Evolutionary conservation across 2,797 vertebrate species (phyloP), one percentile per base, ranked within the genome.

Genomic region (Scleropages formosus): DNA sequence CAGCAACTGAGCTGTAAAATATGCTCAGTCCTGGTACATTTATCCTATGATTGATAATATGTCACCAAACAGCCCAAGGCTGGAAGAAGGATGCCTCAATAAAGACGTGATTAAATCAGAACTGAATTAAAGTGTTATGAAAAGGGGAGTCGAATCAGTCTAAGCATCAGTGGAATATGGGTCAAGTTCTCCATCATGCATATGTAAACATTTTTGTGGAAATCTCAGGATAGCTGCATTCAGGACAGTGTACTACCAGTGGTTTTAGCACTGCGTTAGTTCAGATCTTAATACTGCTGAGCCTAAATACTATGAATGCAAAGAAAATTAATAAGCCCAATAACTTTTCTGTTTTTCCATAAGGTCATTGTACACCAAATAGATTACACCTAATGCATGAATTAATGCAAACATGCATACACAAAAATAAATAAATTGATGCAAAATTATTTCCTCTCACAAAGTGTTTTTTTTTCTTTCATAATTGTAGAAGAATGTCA

Each of bases 111-210:
- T 61, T 61, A 61, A 64, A 64, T 64, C 62, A 39, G 24, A 64
- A 13, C 27, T 64, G 62, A 31, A 71, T 71, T 39, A 71, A 71
- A 71, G 26, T 71, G 67, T 49, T 70, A 31, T 51, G 67, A 56
- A 46, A 53, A 70, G 31, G 68, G 49, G 13, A 27, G 51, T 26
- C 56, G 31, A 26, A 39, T 58, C 26, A 6, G 68, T 70, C 15
- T 53, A 53, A 70, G 18, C 15, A 0, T 56, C 47, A 53, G 22
- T 70, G 15, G 27, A 70, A 70, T 70, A 56, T 16, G 4, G 51
- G 51, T 58, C 68, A 58, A 20, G 13, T 71, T 51, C 51, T 58
- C 51, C 24, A 49, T 71, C 47, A 71, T 58, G 68, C 68, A 71
- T 24, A 56, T 71, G 22, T 56, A 53, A 71, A 71, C 51, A 71